A percentile compares a stretch with the other conserved stretches of the same genome.
These are phyloP conservation scores for Drosophila teissieri DNA, from an alignment of 1,140 invertebrate genomes.

Conservation along the genomic window DNA sequence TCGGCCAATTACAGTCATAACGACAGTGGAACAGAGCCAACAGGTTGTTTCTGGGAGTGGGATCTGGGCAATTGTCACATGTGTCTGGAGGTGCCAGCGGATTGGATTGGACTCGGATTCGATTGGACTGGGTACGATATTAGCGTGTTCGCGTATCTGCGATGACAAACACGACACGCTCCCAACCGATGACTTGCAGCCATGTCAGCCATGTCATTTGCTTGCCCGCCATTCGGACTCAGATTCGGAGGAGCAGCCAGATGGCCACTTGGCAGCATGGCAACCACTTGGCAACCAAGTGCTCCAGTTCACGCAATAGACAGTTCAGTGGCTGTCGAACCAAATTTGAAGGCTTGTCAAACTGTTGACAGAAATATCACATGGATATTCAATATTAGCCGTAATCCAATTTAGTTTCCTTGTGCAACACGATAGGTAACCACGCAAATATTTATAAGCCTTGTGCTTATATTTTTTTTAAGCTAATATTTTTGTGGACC, in stretches of 20 bases:
- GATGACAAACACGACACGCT: slow-evolving; percentile 50
- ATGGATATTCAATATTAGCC: background rate
- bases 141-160: slow-evolving; percentile 35
- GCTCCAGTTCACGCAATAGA: slow-evolving; percentile 45
- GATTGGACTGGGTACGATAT: slow-evolving; percentile 25
- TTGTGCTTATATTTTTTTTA: too few relatives aligned
- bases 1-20: slow-evolving; percentile 78
- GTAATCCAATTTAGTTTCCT: background rate
- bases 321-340: slow-evolving; percentile 27
- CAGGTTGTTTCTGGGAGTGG: slow-evolving; percentile 21
- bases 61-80: slow-evolving; percentile 60
- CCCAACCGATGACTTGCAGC: slow-evolving; percentile 40
- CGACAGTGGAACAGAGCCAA: slow-evolving; percentile 53
- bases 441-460: too few relatives aligned
- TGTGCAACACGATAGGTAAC: background rate
- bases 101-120: slow-evolving; percentile 1
- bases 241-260: slow-evolving; percentile 22
- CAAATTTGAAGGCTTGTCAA: slow-evolving; percentile 7
- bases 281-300: slow-evolving; percentile 18
- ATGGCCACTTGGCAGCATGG: background rate
- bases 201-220: slow-evolving; percentile 47
- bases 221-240: slow-evolving; percentile 1
- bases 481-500: too few relatives aligned
- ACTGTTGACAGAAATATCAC: slow-evolving; percentile 4
- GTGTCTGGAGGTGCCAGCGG: slow-evolving; percentile 40